phyloP scores from a whole-genome alignment of 1,140 invertebrate genomes.

The Brachionus paranguensis region DNA sequence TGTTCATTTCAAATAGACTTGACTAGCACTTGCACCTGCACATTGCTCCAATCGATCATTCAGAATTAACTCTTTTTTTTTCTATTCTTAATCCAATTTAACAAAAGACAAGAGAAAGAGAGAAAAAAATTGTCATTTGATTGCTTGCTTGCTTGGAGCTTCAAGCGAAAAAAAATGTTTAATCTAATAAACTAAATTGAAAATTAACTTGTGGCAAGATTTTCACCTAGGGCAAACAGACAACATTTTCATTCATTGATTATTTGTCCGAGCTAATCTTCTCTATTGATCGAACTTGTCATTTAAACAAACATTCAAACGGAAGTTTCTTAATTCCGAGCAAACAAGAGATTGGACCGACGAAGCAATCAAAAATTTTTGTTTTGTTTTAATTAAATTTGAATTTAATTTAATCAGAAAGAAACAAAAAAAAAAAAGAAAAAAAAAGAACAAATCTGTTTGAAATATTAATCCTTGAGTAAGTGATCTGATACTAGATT shows the following conservation, averaged over 20 bases:
- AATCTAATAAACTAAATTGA: background rate
- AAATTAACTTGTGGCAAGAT: too few species aligned
- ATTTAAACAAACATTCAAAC: background rate
- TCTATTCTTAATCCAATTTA: background rate
- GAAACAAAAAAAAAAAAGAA: background rate
- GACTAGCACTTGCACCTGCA: background rate
- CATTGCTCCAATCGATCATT: background rate
- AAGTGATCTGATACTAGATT: conserved; percentile 25
- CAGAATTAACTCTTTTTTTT: background rate
- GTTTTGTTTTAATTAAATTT: conserved; percentile 28
- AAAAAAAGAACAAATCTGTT: background rate
- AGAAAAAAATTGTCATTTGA: background rate
- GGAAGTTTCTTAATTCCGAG: background rate
- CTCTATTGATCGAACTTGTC: background rate
- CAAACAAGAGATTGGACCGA: background rate
- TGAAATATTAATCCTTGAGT: conserved; percentile 34
- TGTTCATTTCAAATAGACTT: background rate
- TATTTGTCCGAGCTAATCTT: background rate
- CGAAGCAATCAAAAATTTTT: background rate
- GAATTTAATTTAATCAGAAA: conserved; percentile 31
- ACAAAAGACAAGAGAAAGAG: background rate
- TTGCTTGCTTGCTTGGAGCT: background rate
- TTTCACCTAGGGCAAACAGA: background rate
- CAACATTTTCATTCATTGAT: background rate
- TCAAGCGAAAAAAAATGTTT: background rate